Evolutionary conservation across 2,113 vertebrate genomes (phyloP).

Genomic region (Melanerpes aurifrons): DNA sequence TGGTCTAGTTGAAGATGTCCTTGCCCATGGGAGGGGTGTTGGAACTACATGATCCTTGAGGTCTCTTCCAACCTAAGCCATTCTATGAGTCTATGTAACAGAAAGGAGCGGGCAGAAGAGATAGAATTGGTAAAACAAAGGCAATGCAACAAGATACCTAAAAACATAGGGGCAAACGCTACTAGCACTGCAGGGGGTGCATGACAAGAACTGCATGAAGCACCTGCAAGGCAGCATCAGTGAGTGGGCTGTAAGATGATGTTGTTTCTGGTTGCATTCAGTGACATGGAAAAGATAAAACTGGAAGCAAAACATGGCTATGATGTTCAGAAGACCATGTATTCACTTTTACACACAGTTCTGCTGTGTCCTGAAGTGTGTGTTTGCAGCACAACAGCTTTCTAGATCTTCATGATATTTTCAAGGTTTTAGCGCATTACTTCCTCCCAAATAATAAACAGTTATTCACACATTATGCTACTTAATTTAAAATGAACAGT

Average conservation of each 20-base stretch:
- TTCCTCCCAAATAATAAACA: not conserved
- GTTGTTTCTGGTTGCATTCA: not conserved
- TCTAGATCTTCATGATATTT: not conserved
- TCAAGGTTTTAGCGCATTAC: not conserved
- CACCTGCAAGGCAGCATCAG: fast-evolving
- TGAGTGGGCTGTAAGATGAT: not conserved
- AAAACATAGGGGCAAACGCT: not conserved
- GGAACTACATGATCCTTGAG: too few relatives aligned
- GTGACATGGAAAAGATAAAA: not conserved
- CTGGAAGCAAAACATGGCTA: not conserved
- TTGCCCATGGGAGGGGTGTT: too few relatives aligned
- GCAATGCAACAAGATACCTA: not conserved
- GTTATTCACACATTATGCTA: not conserved
- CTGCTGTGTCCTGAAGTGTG: not conserved
- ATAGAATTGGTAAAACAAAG: not conserved
- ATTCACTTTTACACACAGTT: not conserved
- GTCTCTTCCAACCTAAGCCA: too few relatives aligned
- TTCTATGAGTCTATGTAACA: not conserved
- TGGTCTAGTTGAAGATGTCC: too few relatives aligned
- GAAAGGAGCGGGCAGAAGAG: not conserved
- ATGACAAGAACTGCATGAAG: not conserved
- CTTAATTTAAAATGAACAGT: not conserved
- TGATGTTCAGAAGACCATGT: not conserved
- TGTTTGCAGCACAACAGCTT: not conserved
- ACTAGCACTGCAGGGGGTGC: not conserved